phyloP scores from a whole-genome alignment of 2,888 invertebrate genomes.

The Ophioninae sp. region DNA sequence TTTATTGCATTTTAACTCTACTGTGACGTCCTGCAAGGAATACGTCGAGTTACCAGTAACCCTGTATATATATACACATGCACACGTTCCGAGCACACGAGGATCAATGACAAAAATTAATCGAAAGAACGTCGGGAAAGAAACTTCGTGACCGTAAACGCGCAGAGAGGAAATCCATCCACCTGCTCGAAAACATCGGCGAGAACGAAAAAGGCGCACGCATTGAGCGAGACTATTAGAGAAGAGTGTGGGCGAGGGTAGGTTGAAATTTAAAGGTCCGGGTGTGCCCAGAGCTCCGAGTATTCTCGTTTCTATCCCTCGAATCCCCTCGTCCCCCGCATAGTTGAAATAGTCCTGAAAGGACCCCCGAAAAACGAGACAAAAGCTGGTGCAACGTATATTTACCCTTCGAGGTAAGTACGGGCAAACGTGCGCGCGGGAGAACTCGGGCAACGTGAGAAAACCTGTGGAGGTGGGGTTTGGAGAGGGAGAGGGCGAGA shows the following conservation, averaged over 20 bases:
- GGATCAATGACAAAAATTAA: constrained; percentile 43
- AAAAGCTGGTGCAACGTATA: constrained; percentile 16
- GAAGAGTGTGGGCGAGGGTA: not conserved
- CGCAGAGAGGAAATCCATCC: constrained; percentile 23
- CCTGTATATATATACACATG: not conserved
- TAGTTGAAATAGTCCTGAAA: constrained; percentile 49
- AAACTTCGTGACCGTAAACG: constrained; percentile 15
- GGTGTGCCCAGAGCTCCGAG: constrained; percentile 22
- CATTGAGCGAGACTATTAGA: not conserved
- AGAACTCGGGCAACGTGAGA: constrained; percentile 8
- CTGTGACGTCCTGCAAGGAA: too few relatives aligned
- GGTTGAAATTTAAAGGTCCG: constrained; percentile 42
- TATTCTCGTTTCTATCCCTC: constrained; percentile 28
- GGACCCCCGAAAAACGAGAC: constrained; percentile 32
- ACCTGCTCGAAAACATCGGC: constrained; percentile 31
- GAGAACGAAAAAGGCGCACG: not conserved
- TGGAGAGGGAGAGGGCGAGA: not conserved
- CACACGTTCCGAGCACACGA: constrained; percentile 10
- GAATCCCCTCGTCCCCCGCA: constrained; percentile 35
- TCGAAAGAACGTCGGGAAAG: constrained; percentile 15
- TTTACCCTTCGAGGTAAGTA: not conserved
- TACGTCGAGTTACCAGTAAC: too few relatives aligned
- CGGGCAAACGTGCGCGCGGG: not conserved
- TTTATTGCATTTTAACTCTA: too few relatives aligned
- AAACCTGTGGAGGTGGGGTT: constrained; percentile 1